These are phyloP conservation scores for Augochlora pura DNA, from an alignment of 1,140 invertebrate genomes.

Conservation along the genomic window DNA sequence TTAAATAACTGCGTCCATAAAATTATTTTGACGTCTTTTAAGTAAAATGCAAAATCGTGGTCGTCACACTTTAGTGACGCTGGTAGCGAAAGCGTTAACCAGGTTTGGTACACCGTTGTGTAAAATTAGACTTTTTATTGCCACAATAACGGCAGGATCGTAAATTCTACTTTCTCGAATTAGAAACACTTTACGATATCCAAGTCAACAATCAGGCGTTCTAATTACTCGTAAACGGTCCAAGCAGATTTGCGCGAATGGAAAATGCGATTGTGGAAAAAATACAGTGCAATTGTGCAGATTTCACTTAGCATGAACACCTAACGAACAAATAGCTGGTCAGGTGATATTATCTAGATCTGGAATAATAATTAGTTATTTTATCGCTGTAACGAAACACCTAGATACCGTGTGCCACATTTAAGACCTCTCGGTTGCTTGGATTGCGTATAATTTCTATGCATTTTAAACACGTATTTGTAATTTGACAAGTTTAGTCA, in stretches of 20 bases:
- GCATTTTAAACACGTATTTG: background rate
- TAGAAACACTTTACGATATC: background rate
- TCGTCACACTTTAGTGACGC: no score
- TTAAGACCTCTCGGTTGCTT: background rate
- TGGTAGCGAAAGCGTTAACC: no score
- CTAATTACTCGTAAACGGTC: background rate
- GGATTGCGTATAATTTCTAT: background rate
- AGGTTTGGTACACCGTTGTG: no score
- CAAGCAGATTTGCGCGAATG: background rate
- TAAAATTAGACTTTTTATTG: no score
- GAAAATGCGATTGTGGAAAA: background rate
- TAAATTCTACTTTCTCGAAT: background rate
- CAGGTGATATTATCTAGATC: background rate
- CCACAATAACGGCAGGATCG: no score
- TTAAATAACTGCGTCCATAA: no score
- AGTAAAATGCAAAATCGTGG: no score
- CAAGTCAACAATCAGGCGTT: background rate
- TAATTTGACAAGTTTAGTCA: no score
- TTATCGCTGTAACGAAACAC: background rate
- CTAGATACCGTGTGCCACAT: background rate
- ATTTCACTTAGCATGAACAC: background rate
- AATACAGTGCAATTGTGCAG: background rate
- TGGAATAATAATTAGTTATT: background rate
- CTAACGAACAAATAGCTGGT: background rate
- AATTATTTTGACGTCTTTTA: no score